phyloP scores from a whole-genome alignment of 2,797 vertebrate genomes.

The Phoebastria nigripes region DNA sequence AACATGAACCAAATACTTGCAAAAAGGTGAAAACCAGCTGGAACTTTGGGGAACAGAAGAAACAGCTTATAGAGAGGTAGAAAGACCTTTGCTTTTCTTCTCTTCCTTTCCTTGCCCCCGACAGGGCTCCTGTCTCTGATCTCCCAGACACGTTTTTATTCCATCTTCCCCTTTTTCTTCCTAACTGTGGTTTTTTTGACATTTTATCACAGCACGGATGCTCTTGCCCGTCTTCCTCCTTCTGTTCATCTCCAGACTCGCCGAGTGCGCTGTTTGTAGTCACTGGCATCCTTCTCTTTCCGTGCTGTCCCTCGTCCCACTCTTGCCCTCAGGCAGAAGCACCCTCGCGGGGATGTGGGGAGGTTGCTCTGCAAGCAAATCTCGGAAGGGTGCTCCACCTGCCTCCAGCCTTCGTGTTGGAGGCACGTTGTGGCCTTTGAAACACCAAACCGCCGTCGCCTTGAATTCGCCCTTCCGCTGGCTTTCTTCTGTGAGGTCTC shows the following conservation, averaged over 20 bases:
- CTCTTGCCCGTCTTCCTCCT: background rate
- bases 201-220: rapidly evolving
- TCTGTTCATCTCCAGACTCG: rapidly evolving
- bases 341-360: background rate
- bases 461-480: background rate
- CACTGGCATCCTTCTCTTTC: background rate
- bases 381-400: rapidly evolving
- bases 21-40: background rate
- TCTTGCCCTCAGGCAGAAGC: background rate
- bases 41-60: background rate
- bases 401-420: rapidly evolving
- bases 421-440: background rate
- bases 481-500: background rate
- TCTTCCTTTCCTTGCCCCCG: background rate
- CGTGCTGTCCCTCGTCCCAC: background rate
- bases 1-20: background rate
- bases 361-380: background rate
- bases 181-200: rapidly evolving
- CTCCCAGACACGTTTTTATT: background rate
- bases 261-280: background rate
- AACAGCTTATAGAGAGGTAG: background rate
- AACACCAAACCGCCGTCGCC: rapidly evolving
- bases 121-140: background rate
- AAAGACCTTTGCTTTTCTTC: background rate
- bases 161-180: background rate